phyloP scores from a whole-genome alignment of 2,888 invertebrate species.

The Meandrusa payeni region DNA sequence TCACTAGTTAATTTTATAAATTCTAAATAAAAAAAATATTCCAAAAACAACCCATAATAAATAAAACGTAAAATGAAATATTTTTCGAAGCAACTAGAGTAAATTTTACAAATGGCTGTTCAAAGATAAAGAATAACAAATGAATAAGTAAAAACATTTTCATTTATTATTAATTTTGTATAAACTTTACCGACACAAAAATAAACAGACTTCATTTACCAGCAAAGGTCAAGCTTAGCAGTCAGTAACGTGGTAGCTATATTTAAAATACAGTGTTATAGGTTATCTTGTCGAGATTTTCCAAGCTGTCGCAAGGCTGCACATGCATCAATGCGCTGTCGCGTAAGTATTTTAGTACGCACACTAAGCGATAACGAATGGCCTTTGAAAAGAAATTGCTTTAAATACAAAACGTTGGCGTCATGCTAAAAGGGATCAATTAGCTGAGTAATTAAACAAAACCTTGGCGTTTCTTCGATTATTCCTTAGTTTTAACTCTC shows the following conservation, averaged over 20 bases:
- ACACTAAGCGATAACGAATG: constrained; percentile 15
- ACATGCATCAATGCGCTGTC: constrained; percentile 7
- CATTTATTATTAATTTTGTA: too few relatives aligned
- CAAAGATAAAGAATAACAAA: too few relatives aligned
- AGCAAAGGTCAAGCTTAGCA: not conserved
- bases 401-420: constrained; percentile 2
- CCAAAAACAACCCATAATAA: too few relatives aligned
- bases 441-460: too few relatives aligned
- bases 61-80: too few relatives aligned
- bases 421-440: not conserved
- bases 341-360: constrained; percentile 14
- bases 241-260: not conserved
- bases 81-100: too few relatives aligned
- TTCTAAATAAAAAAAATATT: too few relatives aligned
- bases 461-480: too few relatives aligned
- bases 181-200: not conserved
- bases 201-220: not conserved
- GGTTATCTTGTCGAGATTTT: constrained; percentile 12
- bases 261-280: constrained; percentile 1
- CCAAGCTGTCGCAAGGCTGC: constrained; percentile 15
- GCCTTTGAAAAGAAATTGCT: constrained; percentile 9
- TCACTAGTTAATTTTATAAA: too few relatives aligned
- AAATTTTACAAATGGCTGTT: too few relatives aligned
- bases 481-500: too few relatives aligned
- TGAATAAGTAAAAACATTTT: too few relatives aligned